phyloP scores from a whole-genome alignment of 2,888 invertebrate species.

The Tholera decimalis region DNA sequence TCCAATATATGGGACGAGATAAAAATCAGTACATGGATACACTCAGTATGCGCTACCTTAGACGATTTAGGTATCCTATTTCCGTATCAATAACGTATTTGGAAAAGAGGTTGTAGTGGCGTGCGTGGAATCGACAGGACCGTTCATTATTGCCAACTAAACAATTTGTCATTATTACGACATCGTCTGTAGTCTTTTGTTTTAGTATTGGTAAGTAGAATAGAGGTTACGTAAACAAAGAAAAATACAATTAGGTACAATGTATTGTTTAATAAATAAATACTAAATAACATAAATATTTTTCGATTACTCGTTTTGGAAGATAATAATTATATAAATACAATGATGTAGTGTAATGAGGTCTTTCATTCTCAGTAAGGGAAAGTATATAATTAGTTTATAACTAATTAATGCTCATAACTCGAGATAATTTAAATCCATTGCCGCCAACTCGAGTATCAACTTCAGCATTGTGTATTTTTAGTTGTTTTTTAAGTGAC shows the following conservation, averaged over 20 bases:
- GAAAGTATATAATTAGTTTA: no score
- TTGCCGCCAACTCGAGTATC: background rate
- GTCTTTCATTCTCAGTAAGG: background rate
- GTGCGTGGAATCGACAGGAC: constrained; percentile 40
- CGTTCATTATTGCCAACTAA: constrained; percentile 44
- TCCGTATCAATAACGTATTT: constrained; percentile 31
- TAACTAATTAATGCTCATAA: background rate
- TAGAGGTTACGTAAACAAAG: constrained; percentile 24
- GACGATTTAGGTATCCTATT: constrained; percentile 40
- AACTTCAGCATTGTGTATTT: no score
- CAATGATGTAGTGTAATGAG: background rate
- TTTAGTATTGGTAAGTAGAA: constrained; percentile 28
- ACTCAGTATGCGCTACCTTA: constrained; percentile 32
- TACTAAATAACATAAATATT: background rate
- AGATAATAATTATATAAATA: background rate
- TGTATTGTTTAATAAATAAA: constrained; percentile 54
- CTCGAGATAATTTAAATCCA: background rate
- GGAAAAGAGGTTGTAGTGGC: constrained; percentile 50
- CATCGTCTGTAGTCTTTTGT: no score
- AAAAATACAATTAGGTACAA: constrained; percentile 26
- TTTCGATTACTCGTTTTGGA: background rate
- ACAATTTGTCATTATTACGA: constrained; percentile 55
- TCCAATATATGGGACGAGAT: constrained; percentile 59
- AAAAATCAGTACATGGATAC: constrained; percentile 55
- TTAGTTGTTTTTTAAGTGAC: background rate